Evolutionary conservation across 2,888 invertebrate genomes (phyloP).

Genomic region (Euproctis similis): DNA sequence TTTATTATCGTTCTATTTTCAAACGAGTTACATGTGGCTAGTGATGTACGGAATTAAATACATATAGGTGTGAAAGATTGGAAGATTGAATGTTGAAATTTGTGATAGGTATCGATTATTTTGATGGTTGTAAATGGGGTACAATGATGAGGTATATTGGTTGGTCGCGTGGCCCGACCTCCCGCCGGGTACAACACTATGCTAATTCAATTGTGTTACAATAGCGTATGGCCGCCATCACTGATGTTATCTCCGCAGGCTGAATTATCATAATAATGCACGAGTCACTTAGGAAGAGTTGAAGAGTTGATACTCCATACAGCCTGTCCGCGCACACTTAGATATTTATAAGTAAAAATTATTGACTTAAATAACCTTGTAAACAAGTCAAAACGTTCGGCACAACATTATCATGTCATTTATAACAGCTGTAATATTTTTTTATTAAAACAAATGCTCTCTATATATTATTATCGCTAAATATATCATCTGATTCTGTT

Average conservation of each 20-base stretch:
- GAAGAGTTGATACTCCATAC: too few species aligned
- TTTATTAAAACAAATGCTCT: too few species aligned
- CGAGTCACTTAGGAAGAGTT: constrained; percentile 64
- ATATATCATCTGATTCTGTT: too few species aligned
- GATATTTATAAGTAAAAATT: constrained; percentile 1
- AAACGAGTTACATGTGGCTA: too few species aligned
- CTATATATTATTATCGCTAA: too few species aligned
- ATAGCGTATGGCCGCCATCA: constrained; percentile 45
- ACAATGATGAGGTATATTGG: constrained; percentile 36
- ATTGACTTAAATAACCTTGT: too few species aligned
- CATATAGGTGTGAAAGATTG: too few species aligned
- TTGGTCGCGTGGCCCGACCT: constrained; percentile 71
- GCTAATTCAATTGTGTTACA: constrained; percentile 74
- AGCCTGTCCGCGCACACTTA: constrained; percentile 41
- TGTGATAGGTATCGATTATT: constrained; percentile 6
- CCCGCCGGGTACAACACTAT: constrained; percentile 60
- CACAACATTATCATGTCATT: too few species aligned
- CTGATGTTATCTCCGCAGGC: constrained; percentile 61
- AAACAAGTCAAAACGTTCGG: too few species aligned
- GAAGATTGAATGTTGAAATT: constrained; percentile 14
- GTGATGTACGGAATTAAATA: too few species aligned
- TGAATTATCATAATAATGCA: constrained; percentile 72
- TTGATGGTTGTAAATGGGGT: constrained; percentile 32
- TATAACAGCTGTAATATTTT: too few species aligned
- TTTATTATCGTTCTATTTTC: too few species aligned